Evolutionary conservation across 2,113 vertebrate genomes (phyloP), one percentile per base, ranked within the genome.

Genomic region (Brienomyrus brachyistius): DNA sequence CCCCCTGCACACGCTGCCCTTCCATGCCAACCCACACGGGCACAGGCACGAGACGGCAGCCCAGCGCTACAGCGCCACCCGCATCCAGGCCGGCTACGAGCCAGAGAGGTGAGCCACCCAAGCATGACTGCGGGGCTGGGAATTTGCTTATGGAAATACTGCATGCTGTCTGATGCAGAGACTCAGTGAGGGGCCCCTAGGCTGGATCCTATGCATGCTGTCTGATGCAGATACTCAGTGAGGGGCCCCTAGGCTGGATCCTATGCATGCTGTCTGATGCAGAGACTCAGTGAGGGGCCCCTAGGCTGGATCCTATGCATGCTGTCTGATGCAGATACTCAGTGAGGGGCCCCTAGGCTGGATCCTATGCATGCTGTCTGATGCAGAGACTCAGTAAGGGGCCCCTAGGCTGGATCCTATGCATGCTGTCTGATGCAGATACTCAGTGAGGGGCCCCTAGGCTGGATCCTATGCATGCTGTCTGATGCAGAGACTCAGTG

Each of bases 1-100:
- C 54, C 94, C 93, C 27, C 82, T 92, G 9, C 93, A 90, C 10
- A 91, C 92, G 80, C 87, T 93, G 27, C 93, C 92, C 31, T 35
- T 90, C 80, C 95, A 96, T 89, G 90, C 93, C 84, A 90, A 91
- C 74, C 87, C 95, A 66, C 97, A 97, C 21, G 94, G 95, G 51
- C 95, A 96, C 1, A 96, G 96, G 2, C 95, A 97, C 88, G 96
- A 97, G 96, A 98, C 97, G 4, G 97, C 97, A 19, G 97, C 97
- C n/a, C 97, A 98, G 94, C 94, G 97, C 66, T 97, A 97, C 95
- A 97, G 94, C 23, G 97, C 97, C 82, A 97, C 97, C 15, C 95
- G 97, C 35, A 97, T 97, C 89, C 97, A 98, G 94, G 97, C 97
- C 27, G 97, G 97, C 91, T 97, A 96, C 82, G 97, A 97, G 92